Evolutionary conservation across 2,888 invertebrate species (phyloP), one percentile per base, ranked within the genome.

Genomic region (Tetranychus truncatus): DNA sequence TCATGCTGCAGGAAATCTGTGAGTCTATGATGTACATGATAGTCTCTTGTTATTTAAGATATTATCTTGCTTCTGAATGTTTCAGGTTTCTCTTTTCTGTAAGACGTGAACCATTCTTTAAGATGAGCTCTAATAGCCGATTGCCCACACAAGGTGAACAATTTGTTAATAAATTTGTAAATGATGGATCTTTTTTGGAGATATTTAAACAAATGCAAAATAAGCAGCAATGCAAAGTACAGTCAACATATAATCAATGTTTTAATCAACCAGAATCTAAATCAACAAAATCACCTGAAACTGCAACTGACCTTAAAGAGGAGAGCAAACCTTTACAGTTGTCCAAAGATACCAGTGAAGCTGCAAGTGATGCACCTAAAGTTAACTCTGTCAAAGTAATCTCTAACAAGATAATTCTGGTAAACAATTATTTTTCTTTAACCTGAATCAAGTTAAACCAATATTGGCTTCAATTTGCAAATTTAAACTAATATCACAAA

Each of bases 121-220:
- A 15, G 15, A 55, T 55, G 55, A 55, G 11, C 55, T 9, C 55
- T 15, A 0, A 55, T 55, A 15, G 55, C 15, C 55, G 7, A 55
- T 55, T 15, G 2, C 15, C 69, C 2, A 24, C 21, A 9, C 15
- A 69, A 21, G 8, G 2, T 20, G n/a, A 69, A 69, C 69, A 9
- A 18, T 1, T 69, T n/a, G 69, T 44, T 34, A 81, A 81, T 75
- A 80, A 79, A 76, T 91, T 91, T 80, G 91, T 90, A 81, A 93
- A 93, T 82, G 93, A 93, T 81, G 93, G 93, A 4, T 91, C 91
- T 78, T 93, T 93, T 81, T 85, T 93, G 81, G 92, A 92, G 82
- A 89, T 92, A 87, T 93, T 93, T 80, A 92, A 92, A 83, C 91
- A 90, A 82, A 89, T 92, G 90, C 90, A 91, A 75, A 76, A 77